Evolutionary conservation across 2,888 invertebrate genomes (phyloP).

Genomic region (Ferrisia virgata): DNA sequence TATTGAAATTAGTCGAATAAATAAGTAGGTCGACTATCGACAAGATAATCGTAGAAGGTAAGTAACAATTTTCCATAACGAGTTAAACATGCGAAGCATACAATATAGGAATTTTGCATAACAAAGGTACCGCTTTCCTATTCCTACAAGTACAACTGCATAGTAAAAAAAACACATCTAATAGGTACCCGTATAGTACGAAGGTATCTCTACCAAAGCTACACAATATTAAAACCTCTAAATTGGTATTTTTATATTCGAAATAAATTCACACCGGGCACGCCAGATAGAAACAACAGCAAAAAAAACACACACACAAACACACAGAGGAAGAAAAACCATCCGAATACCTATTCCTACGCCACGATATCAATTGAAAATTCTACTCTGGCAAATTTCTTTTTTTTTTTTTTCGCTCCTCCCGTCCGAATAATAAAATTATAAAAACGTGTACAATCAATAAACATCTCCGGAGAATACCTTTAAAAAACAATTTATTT

Average conservation of each 20-base stretch:
- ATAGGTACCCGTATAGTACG: background rate
- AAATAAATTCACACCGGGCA: background rate
- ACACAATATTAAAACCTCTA: background rate
- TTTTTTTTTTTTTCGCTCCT: background rate
- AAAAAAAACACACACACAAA: background rate
- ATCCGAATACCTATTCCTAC: background rate
- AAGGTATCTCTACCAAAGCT: no score
- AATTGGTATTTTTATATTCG: background rate
- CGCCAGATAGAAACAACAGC: background rate
- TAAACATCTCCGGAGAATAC: constrained; percentile 10
- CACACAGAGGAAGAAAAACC: background rate
- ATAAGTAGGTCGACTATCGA: background rate
- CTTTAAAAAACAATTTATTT: constrained; percentile 11
- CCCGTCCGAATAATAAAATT: background rate
- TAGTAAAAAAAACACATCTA: background rate
- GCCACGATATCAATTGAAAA: background rate
- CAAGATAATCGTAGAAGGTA: no score
- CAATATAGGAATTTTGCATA: background rate
- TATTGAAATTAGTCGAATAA: background rate
- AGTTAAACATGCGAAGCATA: background rate
- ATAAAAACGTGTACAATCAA: background rate
- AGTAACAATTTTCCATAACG: background rate
- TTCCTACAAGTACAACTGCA: background rate
- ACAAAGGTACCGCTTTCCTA: background rate
- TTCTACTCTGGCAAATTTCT: background rate